Conservation (phyloP, 2,797 vertebrate species). For the Chrosomus eos region DNA sequence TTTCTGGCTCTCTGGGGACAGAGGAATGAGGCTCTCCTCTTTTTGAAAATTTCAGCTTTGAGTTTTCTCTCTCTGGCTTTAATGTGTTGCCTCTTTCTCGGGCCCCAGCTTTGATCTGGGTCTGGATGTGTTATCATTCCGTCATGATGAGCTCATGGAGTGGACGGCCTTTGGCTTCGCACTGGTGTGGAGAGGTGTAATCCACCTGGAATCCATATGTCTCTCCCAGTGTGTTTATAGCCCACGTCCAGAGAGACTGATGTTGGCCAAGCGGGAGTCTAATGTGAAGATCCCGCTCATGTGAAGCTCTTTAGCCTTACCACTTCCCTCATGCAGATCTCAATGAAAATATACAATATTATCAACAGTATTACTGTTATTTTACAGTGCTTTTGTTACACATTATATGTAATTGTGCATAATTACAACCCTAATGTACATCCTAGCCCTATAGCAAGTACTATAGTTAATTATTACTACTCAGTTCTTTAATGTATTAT, state of each 20-base stretch:
- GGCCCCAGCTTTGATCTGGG: conserved; percentile 88
- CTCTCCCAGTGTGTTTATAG: conserved; percentile 59
- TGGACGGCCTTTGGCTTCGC: conserved; percentile 67
- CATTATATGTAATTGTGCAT: not conserved
- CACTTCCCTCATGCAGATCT: not conserved
- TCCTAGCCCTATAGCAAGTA: not conserved
- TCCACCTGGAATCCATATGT: conserved; percentile 67
- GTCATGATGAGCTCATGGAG: conserved; percentile 84
- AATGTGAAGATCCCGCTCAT: not conserved
- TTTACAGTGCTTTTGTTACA: not conserved
- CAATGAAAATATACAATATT: not conserved
- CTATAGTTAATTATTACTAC: not conserved
- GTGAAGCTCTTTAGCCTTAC: not conserved
- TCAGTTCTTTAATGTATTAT: not conserved
- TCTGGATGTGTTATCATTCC: conserved; percentile 93
- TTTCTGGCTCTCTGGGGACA: conserved; percentile 69
- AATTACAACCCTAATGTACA: not conserved
- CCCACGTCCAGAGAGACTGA: conserved; percentile 62
- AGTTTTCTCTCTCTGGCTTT: conserved; percentile 79
- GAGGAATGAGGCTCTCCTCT: conserved; percentile 80
- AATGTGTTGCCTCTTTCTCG: conserved; percentile 76
- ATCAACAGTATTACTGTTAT: not conserved
- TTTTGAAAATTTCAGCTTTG: conserved; percentile 95
- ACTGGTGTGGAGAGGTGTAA: conserved; percentile 66
- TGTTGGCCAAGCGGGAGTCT: conserved; percentile 53